These are phyloP conservation scores for Alsophila aescularia DNA, from an alignment of 2,888 invertebrate genomes.

Conservation along the genomic window DNA sequence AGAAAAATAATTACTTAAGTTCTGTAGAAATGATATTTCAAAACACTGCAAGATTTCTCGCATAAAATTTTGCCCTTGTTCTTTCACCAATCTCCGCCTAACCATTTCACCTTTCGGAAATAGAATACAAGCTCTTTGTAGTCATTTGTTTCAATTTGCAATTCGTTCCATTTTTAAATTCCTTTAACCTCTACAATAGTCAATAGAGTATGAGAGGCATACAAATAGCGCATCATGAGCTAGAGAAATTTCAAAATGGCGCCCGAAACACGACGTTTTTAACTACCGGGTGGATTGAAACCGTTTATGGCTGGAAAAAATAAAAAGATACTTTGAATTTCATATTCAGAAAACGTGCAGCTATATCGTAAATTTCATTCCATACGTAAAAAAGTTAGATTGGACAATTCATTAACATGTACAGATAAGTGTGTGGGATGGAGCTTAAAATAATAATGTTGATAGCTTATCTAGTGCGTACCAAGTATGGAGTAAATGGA, in stretches of 20 bases:
- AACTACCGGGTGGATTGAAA: constrained; percentile 55
- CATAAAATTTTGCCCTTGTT: too few relatives aligned
- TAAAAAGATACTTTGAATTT: constrained; percentile 45
- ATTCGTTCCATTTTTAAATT: constrained; percentile 35
- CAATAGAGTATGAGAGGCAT: constrained; percentile 42
- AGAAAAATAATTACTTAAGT: too few relatives aligned
- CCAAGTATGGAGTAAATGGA: too few relatives aligned
- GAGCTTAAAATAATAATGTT: neutral
- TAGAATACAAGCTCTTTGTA: neutral
- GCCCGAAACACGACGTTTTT: constrained; percentile 51
- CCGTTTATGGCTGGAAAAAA: constrained; percentile 54
- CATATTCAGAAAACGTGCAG: constrained; percentile 42
- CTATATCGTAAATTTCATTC: constrained; percentile 38
- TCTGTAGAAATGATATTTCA: neutral
- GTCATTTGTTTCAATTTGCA: constrained; percentile 17
- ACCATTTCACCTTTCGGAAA: neutral
- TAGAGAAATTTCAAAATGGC: constrained; percentile 54
- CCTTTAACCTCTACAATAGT: constrained; percentile 9
- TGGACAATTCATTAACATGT: constrained; percentile 13
- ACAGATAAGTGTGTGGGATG: too few relatives aligned
- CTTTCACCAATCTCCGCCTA: too few relatives aligned
- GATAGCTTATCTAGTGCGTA: too few relatives aligned
- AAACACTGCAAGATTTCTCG: too few relatives aligned
- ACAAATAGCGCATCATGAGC: constrained; percentile 50
- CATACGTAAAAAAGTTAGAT: constrained; percentile 20